These are phyloP conservation scores for Drepana arcuata DNA, from an alignment of 1,140 invertebrate genomes.

Conservation along the genomic window DNA sequence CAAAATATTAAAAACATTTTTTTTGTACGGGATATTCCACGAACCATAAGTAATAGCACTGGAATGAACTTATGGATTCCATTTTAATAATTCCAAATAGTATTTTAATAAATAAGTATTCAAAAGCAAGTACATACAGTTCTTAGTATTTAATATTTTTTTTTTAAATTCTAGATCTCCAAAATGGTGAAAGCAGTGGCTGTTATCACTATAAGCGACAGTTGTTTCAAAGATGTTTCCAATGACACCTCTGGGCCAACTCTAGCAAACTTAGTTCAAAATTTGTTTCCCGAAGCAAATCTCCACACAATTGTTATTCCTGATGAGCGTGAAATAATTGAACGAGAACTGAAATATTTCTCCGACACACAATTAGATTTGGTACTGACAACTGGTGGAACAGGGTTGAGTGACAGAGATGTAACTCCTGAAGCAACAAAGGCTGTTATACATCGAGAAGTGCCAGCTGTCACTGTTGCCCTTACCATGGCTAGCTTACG, in stretches of 20 bases:
- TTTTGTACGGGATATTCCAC: no score
- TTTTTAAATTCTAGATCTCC: constrained; percentile 10
- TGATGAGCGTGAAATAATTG: constrained; percentile 62
- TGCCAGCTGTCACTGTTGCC: constrained; percentile 78
- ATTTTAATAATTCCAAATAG: no score
- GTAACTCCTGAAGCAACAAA: constrained; percentile 96
- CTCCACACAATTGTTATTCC: constrained; percentile 56
- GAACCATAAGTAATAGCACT: no score
- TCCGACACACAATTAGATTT: constrained; percentile 76
- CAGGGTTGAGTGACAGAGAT: constrained; percentile 90
- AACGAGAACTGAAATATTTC: constrained; percentile 75
- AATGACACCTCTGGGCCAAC: constrained; percentile 59
- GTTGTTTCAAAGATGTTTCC: constrained; percentile 53
- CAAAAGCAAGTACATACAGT: constrained; percentile 1
- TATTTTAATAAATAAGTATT: no score
- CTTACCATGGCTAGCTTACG: constrained; percentile 86
- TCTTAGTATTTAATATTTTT: constrained; percentile 7
- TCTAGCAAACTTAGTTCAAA: constrained; percentile 34
- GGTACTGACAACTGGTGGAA: constrained; percentile 94
- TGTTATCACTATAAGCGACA: constrained; percentile 65
- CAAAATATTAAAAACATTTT: no score
- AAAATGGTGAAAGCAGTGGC: constrained; percentile 46
- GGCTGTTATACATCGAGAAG: constrained; percentile 85
- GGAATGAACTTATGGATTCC: no score
- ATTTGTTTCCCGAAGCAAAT: constrained; percentile 48